phyloP scores from a whole-genome alignment of 37 sponge, comb jelly and placozoan genomes.

The Ephydatia muelleri region DNA sequence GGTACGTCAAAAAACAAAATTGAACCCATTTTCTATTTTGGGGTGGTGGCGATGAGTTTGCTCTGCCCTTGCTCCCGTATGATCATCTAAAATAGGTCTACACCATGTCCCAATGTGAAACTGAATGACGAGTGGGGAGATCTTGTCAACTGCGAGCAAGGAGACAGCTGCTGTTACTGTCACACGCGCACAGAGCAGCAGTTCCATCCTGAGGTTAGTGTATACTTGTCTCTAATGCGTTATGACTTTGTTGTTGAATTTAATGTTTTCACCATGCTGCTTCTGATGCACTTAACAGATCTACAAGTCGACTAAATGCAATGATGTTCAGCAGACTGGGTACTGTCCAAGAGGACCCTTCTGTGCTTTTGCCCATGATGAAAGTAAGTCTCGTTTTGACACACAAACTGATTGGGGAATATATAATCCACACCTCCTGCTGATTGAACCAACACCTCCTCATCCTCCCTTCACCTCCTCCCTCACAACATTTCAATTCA shows the following conservation, averaged over 20 bases:
- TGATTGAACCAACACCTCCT: not conserved
- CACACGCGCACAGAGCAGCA: constrained; percentile 99
- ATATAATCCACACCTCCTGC: not conserved
- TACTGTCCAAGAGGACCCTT: constrained; percentile 98
- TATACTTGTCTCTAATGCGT: not conserved
- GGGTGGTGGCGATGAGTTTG: not conserved
- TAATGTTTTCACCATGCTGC: not conserved
- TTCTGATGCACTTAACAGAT: constrained; percentile 60
- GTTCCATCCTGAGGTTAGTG: constrained; percentile 96
- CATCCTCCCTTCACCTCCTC: too few species aligned
- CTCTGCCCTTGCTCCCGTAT: not conserved
- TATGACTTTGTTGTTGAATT: not conserved
- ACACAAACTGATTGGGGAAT: not conserved
- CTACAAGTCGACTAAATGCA: constrained; percentile 97
- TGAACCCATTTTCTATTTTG: not conserved
- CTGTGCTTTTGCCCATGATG: constrained; percentile 99
- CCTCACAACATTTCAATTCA: not conserved
- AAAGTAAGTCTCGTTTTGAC: constrained; percentile 56
- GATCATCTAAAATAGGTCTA: constrained; percentile 82
- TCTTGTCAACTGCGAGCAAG: constrained; percentile 86
- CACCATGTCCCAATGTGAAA: constrained; percentile 97
- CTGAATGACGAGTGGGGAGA: constrained; percentile 98
- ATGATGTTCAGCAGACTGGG: constrained; percentile 96
- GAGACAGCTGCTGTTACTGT: constrained; percentile 89
- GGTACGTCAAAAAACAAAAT: constrained; percentile 38